These are phyloP conservation scores for Knipowitschia caucasica DNA, from an alignment of 2,797 vertebrate species.

Conservation along the genomic window DNA sequence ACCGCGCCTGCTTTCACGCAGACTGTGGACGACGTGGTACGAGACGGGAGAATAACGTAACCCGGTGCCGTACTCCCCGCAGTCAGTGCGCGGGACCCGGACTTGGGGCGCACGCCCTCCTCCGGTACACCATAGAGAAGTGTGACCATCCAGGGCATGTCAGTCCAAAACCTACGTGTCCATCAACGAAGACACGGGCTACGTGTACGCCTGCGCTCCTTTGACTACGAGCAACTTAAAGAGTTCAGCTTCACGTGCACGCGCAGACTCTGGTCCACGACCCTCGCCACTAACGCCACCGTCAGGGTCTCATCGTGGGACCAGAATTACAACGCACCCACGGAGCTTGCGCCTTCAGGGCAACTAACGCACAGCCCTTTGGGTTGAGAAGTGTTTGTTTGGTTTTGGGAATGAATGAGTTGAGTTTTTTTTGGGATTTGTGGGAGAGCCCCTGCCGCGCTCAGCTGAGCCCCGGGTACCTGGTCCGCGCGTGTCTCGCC, in stretches of 20 bases:
- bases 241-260: constrained; percentile 92
- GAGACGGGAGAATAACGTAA: constrained; percentile 97
- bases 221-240: constrained; percentile 95
- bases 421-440: no score
- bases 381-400: no score
- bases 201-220: constrained; percentile 94
- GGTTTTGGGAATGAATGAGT: no score
- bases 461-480: constrained; percentile 91
- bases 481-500: constrained; percentile 88
- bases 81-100: constrained; percentile 89
- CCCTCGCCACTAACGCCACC: constrained; percentile 86
- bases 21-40: constrained; percentile 88
- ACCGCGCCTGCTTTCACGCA: constrained; percentile 92
- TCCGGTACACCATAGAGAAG: constrained; percentile 91
- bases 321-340: constrained; percentile 92
- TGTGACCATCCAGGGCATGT: constrained; percentile 97
- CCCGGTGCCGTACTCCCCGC: constrained; percentile 96
- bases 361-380: constrained; percentile 89
- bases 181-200: constrained; percentile 96
- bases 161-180: constrained; percentile 96
- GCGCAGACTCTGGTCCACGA: constrained; percentile 82
- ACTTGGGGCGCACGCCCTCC: constrained; percentile 87
- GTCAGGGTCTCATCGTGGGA: constrained; percentile 91
- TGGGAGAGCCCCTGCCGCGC: constrained; percentile 87
- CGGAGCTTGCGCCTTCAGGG: constrained; percentile 88